phyloP scores from a whole-genome alignment of 2,797 vertebrate genomes.

The Crenuchus spilurus region DNA sequence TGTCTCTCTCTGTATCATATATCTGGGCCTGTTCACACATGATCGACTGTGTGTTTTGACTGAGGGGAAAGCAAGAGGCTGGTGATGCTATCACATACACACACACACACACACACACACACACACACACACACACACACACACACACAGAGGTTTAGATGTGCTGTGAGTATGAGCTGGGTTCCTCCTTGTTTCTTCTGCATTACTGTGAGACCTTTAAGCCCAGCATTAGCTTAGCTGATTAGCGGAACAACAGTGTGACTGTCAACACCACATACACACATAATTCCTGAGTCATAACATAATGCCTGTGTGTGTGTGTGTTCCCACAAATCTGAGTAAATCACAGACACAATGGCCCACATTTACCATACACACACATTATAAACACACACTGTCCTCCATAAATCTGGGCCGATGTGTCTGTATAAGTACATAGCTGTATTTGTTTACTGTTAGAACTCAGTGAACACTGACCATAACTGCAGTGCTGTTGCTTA shows the following conservation, averaged over 20 bases:
- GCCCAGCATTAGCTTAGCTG: neutral
- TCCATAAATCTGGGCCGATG: neutral
- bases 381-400: neutral
- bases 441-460: too few species aligned
- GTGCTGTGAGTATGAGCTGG: neutral
- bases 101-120: conserved; percentile 20
- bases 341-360: neutral
- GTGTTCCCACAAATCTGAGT: neutral
- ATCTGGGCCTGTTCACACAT: conserved; percentile 51
- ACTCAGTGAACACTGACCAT: too few species aligned
- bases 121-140: neutral
- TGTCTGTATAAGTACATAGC: too few species aligned
- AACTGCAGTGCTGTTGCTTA: too few species aligned
- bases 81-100: conserved; percentile 47
- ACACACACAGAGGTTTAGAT: neutral
- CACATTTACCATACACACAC: conserved; percentile 1
- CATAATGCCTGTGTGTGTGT: neutral
- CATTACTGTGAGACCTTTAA: neutral
- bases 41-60: conserved; percentile 62
- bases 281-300: neutral
- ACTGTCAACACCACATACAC: conserved; percentile 1
- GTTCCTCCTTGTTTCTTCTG: neutral
- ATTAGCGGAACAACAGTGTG: neutral
- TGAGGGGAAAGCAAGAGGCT: conserved; percentile 50
- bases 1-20: neutral